Percentiles rank a stretch among this genome's conserved stretches.
These are phyloP conservation scores for Eristalis intricaria DNA, from an alignment of 2,888 invertebrate species.

Conservation along the genomic window DNA sequence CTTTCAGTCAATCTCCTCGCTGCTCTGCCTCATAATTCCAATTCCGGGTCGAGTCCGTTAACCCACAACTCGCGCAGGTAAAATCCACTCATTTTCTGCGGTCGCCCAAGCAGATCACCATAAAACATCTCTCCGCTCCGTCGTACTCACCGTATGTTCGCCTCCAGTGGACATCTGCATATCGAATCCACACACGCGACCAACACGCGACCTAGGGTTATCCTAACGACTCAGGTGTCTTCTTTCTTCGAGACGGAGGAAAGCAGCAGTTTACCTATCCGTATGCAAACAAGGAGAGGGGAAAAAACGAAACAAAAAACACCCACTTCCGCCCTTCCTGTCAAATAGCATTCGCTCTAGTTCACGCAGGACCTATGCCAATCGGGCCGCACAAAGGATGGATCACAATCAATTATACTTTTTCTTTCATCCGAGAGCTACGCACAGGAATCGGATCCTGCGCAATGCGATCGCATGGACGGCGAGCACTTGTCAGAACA, in stretches of 20 bases:
- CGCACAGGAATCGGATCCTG: constrained; percentile 14
- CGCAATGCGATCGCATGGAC: background rate
- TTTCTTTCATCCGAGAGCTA: constrained; percentile 60
- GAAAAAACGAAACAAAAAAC: constrained; percentile 36
- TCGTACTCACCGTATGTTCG: background rate
- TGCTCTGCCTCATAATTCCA: background rate
- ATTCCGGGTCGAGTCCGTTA: background rate
- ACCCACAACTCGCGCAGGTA: constrained; percentile 15
- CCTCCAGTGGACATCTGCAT: constrained; percentile 31
- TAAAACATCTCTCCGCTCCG: background rate
- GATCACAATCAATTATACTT: constrained; percentile 54
- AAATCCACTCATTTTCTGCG: constrained; percentile 1
- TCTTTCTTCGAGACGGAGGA: background rate
- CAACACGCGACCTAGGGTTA: constrained; percentile 54
- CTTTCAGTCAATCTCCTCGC: background rate
- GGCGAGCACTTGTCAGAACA: constrained; percentile 54
- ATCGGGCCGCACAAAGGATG: constrained; percentile 52
- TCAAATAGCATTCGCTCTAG: constrained; percentile 58
- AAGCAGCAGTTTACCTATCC: constrained; percentile 12
- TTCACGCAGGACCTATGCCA: constrained; percentile 66
- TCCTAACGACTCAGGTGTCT: constrained; percentile 14
- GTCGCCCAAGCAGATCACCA: constrained; percentile 22
- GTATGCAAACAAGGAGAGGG: constrained; percentile 36
- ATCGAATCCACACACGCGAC: constrained; percentile 53
- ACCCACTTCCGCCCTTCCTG: constrained; percentile 66